These are phyloP conservation scores for Vireo griseus DNA, from an alignment of 2,797 vertebrate species.

Conservation along the genomic window DNA sequence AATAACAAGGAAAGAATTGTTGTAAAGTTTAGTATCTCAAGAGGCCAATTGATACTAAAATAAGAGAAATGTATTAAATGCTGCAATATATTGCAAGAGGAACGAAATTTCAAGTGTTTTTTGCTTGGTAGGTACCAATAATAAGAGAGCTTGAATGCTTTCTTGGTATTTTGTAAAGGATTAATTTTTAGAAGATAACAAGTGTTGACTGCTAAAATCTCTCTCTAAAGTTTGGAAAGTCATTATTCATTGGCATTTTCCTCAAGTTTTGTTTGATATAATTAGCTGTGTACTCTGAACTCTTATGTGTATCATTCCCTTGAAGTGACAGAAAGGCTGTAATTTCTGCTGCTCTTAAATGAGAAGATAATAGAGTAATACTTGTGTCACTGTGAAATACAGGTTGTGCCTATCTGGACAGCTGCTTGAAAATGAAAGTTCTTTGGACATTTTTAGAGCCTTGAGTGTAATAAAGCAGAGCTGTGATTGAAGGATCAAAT, in stretches of 20 bases:
- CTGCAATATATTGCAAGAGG: not conserved
- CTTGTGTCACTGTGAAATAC: slow-evolving; percentile 43
- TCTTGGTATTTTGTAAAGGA: not conserved
- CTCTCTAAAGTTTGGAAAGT: not conserved
- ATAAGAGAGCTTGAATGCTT: not conserved
- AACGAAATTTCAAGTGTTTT: not conserved
- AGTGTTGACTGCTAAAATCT: not conserved
- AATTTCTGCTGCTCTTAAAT: not conserved
- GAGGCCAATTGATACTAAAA: not conserved
- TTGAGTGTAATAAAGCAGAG: slow-evolving; percentile 51
- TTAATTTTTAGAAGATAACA: not conserved
- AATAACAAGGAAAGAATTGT: not conserved
- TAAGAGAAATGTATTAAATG: not conserved
- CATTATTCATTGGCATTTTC: not conserved
- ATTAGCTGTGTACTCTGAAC: not conserved
- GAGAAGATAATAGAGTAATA: not conserved
- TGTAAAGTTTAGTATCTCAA: not conserved
- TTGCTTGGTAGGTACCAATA: not conserved
- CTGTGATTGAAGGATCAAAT: slow-evolving; percentile 59
- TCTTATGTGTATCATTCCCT: accelerated
- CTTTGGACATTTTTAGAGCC: slow-evolving; percentile 54
- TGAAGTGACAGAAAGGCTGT: not conserved
- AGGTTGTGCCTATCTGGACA: slow-evolving; percentile 49
- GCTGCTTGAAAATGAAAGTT: slow-evolving; percentile 59
- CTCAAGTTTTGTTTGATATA: not conserved